phyloP scores from a whole-genome alignment of 2,113 vertebrate genomes.

The Dascyllus trimaculatus region DNA sequence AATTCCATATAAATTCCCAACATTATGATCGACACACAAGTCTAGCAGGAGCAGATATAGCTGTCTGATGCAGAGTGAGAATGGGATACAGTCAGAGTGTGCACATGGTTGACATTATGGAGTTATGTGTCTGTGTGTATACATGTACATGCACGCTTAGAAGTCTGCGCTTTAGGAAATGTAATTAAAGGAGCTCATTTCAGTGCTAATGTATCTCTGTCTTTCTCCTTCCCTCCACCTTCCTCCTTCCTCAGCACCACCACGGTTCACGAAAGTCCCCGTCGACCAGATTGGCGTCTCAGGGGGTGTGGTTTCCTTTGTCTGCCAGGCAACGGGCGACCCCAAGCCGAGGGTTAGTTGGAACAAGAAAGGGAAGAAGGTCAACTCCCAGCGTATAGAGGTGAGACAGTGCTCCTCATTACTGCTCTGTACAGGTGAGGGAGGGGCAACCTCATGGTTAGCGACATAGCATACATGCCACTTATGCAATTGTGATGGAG shows the following conservation, averaged over 20 bases:
- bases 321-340: slow-evolving; percentile 96
- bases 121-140: slow-evolving; percentile 22
- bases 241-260: slow-evolving; percentile 73
- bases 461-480: too few species aligned
- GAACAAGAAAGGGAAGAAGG: slow-evolving; percentile 99
- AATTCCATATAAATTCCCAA: slow-evolving; percentile 33
- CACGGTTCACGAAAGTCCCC: slow-evolving; percentile 93
- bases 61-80: background rate
- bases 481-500: too few species aligned
- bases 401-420: slow-evolving; percentile 76
- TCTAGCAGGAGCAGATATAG: background rate
- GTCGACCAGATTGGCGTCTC: slow-evolving; percentile 97
- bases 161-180: slow-evolving; percentile 50
- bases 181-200: slow-evolving; percentile 42
- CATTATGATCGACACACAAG: background rate
- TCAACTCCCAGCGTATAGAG: slow-evolving; percentile 98
- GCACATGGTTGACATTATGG: slow-evolving; percentile 31
- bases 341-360: slow-evolving; percentile 96
- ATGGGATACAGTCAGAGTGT: slow-evolving; percentile 12
- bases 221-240: background rate
- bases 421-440: background rate
- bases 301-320: slow-evolving; percentile 96
- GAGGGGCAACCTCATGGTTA: background rate
- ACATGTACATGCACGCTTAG: slow-evolving; percentile 17
- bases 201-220: slow-evolving; percentile 17